Percentiles rank a stretch among this genome's conserved stretches.
Conservation (phyloP, 30 jellyfish, hydroid and myxozoan genomes). For the Haliclystus octoradiatus region DNA sequence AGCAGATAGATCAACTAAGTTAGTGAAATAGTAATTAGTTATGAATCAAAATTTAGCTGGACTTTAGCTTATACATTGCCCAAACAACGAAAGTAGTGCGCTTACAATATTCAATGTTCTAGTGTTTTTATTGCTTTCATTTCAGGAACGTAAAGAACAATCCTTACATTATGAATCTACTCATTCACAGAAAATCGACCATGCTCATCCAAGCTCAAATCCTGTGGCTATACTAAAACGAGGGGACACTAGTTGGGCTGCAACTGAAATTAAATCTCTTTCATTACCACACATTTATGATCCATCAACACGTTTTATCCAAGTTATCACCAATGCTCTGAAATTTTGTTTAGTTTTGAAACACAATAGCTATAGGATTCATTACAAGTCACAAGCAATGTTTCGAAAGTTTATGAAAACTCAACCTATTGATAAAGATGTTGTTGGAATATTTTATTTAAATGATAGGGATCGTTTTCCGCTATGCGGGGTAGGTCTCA, state of each 20-base stretch:
- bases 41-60: too few species aligned
- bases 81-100: too few species aligned
- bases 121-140: too few species aligned
- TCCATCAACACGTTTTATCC: not conserved
- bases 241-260: not conserved
- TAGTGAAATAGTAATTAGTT: too few species aligned
- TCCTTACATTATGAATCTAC: too few species aligned
- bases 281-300: not conserved
- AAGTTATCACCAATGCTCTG: not conserved
- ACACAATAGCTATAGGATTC: not conserved
- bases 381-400: not conserved
- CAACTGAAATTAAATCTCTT: not conserved
- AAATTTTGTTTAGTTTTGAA: not conserved
- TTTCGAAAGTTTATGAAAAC: not conserved
- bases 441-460: not conserved
- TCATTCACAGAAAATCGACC: too few species aligned
- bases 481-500: not conserved
- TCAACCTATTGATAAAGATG: not conserved
- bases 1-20: too few species aligned
- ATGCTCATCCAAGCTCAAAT: too few species aligned
- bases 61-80: too few species aligned
- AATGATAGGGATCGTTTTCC: not conserved
- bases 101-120: too few species aligned
- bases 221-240: not conserved
- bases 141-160: too few species aligned